Evolutionary conservation across 1,140 invertebrate species (phyloP).

Genomic region (Coelopa frigida): DNA sequence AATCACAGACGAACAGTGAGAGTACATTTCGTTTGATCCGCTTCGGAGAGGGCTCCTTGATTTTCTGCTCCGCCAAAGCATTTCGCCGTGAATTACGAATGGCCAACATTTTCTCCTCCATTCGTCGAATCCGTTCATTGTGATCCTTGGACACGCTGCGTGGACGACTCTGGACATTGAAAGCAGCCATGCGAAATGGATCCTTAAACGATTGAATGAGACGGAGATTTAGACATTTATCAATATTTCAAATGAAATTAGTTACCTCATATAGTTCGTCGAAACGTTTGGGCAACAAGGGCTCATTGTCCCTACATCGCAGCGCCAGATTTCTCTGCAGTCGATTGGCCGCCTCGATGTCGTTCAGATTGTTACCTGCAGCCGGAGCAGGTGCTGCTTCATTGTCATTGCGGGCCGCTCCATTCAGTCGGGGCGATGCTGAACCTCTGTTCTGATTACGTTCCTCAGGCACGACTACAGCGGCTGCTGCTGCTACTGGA

Average conservation of each 20-base stretch:
- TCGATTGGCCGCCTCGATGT: conserved; percentile 36
- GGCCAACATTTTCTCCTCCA: conserved; percentile 44
- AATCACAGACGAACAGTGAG: conserved; percentile 80
- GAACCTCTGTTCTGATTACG: conserved; percentile 15
- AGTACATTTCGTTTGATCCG: conserved; percentile 56
- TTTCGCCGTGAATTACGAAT: conserved; percentile 36
- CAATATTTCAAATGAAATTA: not conserved
- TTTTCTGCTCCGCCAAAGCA: conserved; percentile 19
- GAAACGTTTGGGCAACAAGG: conserved; percentile 37
- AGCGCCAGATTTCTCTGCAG: conserved; percentile 38
- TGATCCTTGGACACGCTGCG: conserved; percentile 38
- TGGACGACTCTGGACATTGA: conserved; percentile 35
- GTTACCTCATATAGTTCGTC: conserved; percentile 38
- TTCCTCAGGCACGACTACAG: conserved; percentile 8
- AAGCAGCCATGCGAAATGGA: conserved; percentile 43
- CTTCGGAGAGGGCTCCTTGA: conserved; percentile 43
- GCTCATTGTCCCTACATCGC: conserved; percentile 38
- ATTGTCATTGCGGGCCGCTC: conserved; percentile 6
- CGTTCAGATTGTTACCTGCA: conserved; percentile 18
- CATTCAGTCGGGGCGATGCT: conserved; percentile 5
- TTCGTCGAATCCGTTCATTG: conserved; percentile 39
- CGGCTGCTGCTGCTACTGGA: conserved; percentile 9
- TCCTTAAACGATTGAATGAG: conserved; percentile 17
- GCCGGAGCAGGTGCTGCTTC: not conserved
- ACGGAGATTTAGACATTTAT: not conserved